Percentiles rank a stretch among this genome's conserved stretches.
Evolutionary conservation across 2,113 vertebrate genomes (phyloP).

Genomic region (Corydoras sp.): DNA sequence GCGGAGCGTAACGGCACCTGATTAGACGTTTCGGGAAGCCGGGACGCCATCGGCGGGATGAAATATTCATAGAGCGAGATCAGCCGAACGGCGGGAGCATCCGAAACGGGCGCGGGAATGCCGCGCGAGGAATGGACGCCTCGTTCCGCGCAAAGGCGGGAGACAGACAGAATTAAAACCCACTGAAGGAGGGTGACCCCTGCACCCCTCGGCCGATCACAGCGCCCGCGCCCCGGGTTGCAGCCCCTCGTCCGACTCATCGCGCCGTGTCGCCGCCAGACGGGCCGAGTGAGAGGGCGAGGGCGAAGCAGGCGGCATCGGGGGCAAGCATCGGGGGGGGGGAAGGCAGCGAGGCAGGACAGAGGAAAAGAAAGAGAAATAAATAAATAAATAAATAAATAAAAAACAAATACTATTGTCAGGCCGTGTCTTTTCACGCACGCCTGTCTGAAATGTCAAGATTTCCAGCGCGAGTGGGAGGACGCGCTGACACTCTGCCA

Average conservation of each 20-base stretch:
- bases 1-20: slow-evolving; percentile 15
- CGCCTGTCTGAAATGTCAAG: slow-evolving; percentile 74
- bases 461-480: slow-evolving; percentile 63
- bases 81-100: background rate
- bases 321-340: slow-evolving; percentile 36
- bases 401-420: slow-evolving; percentile 56
- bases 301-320: slow-evolving; percentile 60
- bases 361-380: background rate
- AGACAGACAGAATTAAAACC: slow-evolving; percentile 50
- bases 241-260: slow-evolving; percentile 62
- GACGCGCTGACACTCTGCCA: slow-evolving; percentile 66
- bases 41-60: slow-evolving; percentile 6
- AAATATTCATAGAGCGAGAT: slow-evolving; percentile 12
- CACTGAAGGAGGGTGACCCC: slow-evolving; percentile 47
- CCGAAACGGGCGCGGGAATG: too few species aligned
- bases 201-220: slow-evolving; percentile 58
- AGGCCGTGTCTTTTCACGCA: slow-evolving; percentile 72
- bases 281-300: slow-evolving; percentile 56
- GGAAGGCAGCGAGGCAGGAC: slow-evolving; percentile 12
- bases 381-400: background rate
- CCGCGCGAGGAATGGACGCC: too few species aligned
- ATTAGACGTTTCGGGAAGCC: slow-evolving; percentile 14
- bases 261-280: slow-evolving; percentile 62
- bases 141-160: background rate
- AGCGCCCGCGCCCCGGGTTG: slow-evolving; percentile 54